A percentile compares a stretch with the other conserved stretches of the same genome.
Evolutionary conservation across 2,113 vertebrate species (phyloP).

Genomic region (Gila orcuttii): DNA sequence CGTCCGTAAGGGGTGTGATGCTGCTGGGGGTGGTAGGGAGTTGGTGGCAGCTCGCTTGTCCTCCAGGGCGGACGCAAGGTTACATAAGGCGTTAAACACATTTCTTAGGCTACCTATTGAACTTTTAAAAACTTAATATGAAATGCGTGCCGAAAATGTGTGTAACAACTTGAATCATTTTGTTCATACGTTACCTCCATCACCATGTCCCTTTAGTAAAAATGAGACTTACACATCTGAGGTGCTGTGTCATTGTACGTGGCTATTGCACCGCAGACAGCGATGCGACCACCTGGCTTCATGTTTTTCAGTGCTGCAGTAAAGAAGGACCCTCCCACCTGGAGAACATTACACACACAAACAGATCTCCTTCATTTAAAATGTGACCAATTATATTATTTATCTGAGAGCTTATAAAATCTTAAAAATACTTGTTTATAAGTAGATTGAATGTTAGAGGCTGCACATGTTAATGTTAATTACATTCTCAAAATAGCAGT

Average conservation of each 20-base stretch:
- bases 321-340: constrained; percentile 88
- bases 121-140: too few relatives aligned
- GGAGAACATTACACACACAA: not conserved
- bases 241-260: constrained; percentile 77
- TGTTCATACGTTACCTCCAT: not conserved
- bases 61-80: too few relatives aligned
- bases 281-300: constrained; percentile 86
- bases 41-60: too few relatives aligned
- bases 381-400: not conserved
- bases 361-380: not conserved
- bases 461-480: constrained; percentile 20
- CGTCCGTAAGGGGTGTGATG: too few relatives aligned
- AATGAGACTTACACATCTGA: constrained; percentile 76
- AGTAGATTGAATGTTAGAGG: not conserved
- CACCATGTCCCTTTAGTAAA: not conserved
- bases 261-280: constrained; percentile 86
- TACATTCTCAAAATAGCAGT: constrained; percentile 88
- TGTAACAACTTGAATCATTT: too few relatives aligned
- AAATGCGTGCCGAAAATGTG: too few relatives aligned
- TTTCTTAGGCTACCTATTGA: too few relatives aligned
- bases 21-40: too few relatives aligned
- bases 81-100: too few relatives aligned
- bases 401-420: not conserved
- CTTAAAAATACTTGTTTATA: not conserved
- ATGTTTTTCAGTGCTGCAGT: constrained; percentile 80